Evolutionary conservation across 2,113 vertebrate species (phyloP).

Genomic region (Chlamydotis undulata): DNA sequence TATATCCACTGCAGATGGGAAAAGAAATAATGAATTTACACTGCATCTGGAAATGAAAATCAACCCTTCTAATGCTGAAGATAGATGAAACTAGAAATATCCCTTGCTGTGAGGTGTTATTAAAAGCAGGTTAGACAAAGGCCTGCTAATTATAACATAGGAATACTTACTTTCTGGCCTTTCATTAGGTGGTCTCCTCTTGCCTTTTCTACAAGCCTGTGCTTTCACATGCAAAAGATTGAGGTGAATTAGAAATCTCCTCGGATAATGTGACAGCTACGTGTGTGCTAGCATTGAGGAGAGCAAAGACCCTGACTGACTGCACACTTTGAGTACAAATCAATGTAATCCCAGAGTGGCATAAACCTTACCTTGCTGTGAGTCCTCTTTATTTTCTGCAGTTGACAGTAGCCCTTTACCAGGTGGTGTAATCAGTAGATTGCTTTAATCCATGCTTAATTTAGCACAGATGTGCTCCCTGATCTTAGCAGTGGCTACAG

Average conservation of each 20-base stretch:
- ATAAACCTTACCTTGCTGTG: background rate
- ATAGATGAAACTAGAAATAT: background rate
- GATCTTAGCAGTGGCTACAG: background rate
- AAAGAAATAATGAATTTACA: background rate
- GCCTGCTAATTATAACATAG: background rate
- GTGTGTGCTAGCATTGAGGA: background rate
- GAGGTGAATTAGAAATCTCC: background rate
- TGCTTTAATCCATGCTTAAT: background rate
- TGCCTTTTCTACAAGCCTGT: background rate
- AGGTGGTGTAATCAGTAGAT: background rate
- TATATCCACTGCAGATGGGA: background rate
- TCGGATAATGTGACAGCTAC: background rate
- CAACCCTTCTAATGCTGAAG: background rate
- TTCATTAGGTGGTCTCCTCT: background rate
- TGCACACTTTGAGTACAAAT: background rate
- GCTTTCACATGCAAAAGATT: background rate
- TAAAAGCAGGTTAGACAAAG: background rate
- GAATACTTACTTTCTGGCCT: background rate
- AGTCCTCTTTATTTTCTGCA: background rate
- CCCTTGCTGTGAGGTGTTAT: background rate
- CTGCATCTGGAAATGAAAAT: background rate
- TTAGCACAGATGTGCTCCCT: background rate
- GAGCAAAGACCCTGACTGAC: background rate
- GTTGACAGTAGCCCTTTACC: background rate
- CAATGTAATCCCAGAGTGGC: background rate